A percentile compares a stretch with the other conserved stretches of the same genome.
These are phyloP conservation scores for Botia almorhae DNA, from an alignment of 2,797 vertebrate species.

Conservation along the genomic window DNA sequence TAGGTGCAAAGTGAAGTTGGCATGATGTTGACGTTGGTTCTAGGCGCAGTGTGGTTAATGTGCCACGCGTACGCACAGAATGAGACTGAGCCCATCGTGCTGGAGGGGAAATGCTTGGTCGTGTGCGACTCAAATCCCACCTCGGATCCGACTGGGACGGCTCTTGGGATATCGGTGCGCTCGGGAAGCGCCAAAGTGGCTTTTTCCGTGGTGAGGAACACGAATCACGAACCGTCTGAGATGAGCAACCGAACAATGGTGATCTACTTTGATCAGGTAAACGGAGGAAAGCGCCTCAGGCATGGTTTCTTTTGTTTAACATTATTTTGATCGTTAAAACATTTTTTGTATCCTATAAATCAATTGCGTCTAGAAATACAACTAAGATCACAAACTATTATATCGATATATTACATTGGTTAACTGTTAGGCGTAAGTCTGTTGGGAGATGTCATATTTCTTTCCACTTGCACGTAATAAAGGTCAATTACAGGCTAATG, in stretches of 20 bases:
- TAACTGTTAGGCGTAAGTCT: constrained; percentile 61
- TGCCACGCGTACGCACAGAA: constrained; percentile 86
- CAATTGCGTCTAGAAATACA: neutral
- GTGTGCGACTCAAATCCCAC: constrained; percentile 97
- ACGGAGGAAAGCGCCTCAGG: neutral
- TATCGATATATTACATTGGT: constrained; percentile 8
- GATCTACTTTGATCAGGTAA: constrained; percentile 96
- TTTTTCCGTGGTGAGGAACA: constrained; percentile 95
- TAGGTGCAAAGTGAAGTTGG: constrained; percentile 65
- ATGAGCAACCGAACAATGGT: constrained; percentile 99
- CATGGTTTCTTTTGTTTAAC: neutral
- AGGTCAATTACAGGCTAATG: constrained; percentile 73
- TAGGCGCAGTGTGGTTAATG: constrained; percentile 85
- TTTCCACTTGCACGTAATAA: constrained; percentile 58
- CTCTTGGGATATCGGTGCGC: constrained; percentile 96
- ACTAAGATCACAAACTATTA: constrained; percentile 9
- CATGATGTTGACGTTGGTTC: constrained; percentile 84
- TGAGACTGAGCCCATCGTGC: constrained; percentile 94
- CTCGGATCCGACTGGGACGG: constrained; percentile 92
- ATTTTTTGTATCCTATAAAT: neutral
- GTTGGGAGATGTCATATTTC: constrained; percentile 56
- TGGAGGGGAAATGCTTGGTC: constrained; percentile 96
- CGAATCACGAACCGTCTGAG: constrained; percentile 98
- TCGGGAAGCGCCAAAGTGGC: constrained; percentile 96
- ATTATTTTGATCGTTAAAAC: neutral